Base-by-base conservation (phyloP, 2,113 vertebrate species). In the Arvicanthis niloticus region DNA sequence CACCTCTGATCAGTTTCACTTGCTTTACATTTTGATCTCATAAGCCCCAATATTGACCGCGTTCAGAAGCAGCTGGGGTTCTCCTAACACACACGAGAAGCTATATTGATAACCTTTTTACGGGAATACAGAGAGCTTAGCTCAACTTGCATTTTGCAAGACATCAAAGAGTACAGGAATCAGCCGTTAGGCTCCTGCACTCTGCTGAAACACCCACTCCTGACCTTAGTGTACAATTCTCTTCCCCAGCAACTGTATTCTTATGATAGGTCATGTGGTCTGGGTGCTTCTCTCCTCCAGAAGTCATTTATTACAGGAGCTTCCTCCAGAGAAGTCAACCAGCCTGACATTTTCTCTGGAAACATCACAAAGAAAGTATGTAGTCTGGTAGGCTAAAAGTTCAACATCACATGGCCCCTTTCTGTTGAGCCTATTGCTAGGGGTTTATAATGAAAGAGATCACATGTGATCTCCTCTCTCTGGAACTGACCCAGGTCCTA, bases 151-250 rank as follows among this genome's bases (percentile, higher is more conserved):
- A 91, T 92, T 73, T 48, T 48, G 37, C 37, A 8, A 17, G 42
- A 21, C 62, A 86, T 91, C 68, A 68, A 56, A 95, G 76, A 89
- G n/a, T 88, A 73, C 8, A 70, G 42, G 45, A 92, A 73, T 70
- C 53, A 65, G 60, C 34, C 24, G 2, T n/a, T 11, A 77, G 45
- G 60, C 19, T 16, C 24, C 87, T 72, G 80, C 1, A 42, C 7
- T 24, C 34, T 45, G 45, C 31, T 60, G 56, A 2, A 68, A 86
- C 37, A 17, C 26, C 60, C 40, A 62, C 56, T 72, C 6, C 31
- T 34, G 1, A 77, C 2, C 56, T 88, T 12, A 75, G 15, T 11
- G 29, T 68, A 31, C 45, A 70, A 58, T 2, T 51, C 21, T 31
- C 48, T 21, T 91, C 29, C 68, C 73, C 13, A 56, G 81, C 65